phyloP scores from a whole-genome alignment of 2,888 invertebrate genomes.

The Spisula subtruncata region DNA sequence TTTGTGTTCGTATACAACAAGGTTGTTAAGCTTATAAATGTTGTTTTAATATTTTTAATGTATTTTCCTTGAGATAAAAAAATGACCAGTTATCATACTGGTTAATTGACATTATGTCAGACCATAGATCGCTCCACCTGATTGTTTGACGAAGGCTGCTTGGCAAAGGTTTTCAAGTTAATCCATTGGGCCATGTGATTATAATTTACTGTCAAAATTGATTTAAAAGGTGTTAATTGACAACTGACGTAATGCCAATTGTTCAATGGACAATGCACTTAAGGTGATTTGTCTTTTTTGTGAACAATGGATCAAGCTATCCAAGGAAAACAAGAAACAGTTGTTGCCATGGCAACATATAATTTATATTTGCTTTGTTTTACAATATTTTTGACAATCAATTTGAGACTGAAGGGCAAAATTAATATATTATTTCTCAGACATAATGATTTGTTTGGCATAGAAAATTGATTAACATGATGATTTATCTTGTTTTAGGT shows the following conservation, averaged over 20 bases:
- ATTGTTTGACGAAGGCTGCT: too few species aligned
- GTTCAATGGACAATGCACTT: neutral
- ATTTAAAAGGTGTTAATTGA: too few species aligned
- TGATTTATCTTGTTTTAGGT: neutral
- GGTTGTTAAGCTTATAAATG: neutral
- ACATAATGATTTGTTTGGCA: neutral
- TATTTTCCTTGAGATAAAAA: neutral
- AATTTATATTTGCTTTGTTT: neutral
- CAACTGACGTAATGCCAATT: neutral
- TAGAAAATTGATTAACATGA: neutral
- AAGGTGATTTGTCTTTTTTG: neutral
- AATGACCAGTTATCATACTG: too few species aligned
- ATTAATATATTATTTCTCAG: too few species aligned
- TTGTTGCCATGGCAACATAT: slow-evolving; percentile 8
- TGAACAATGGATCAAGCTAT: neutral
- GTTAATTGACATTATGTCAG: too few species aligned
- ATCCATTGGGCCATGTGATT: too few species aligned
- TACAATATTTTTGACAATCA: neutral
- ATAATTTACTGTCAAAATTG: too few species aligned
- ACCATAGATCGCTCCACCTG: too few species aligned
- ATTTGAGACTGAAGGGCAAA: neutral
- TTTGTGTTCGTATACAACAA: neutral
- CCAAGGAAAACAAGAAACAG: neutral
- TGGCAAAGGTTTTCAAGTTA: too few species aligned
- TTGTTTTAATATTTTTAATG: neutral